Evolutionary conservation across 2,113 vertebrate species (phyloP).

Genomic region (Seriola quinqueradiata): DNA sequence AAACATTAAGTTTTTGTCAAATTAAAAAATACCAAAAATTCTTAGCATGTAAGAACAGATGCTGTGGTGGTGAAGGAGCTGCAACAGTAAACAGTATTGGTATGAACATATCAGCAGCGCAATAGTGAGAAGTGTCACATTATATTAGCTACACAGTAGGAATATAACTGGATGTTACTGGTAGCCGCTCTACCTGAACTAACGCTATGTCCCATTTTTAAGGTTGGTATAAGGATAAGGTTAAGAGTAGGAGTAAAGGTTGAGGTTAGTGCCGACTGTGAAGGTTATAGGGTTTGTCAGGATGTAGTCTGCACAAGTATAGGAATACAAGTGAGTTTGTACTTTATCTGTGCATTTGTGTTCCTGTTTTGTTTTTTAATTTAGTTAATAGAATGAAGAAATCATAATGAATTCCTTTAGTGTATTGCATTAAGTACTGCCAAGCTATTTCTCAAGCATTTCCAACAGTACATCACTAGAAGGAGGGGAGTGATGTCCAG

Average conservation of each 20-base stretch:
- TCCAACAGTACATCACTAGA: conserved; percentile 19
- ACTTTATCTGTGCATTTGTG: not conserved
- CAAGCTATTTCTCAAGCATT: not conserved
- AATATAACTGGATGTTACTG: not conserved
- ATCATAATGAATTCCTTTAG: not conserved
- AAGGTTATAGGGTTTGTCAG: not conserved
- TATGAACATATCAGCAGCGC: not conserved
- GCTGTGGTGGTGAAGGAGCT: no score
- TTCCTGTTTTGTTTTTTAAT: not conserved
- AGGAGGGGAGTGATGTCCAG: not conserved
- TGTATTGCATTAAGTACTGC: not conserved
- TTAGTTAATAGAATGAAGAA: not conserved
- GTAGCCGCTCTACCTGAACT: not conserved
- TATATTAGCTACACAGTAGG: not conserved
- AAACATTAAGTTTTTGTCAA: no score
- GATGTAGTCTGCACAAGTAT: not conserved
- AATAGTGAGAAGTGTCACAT: not conserved
- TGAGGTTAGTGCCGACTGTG: not conserved
- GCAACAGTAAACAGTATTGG: no score
- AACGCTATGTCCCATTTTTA: not conserved
- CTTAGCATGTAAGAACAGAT: no score
- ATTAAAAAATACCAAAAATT: no score
- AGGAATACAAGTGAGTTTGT: not conserved
- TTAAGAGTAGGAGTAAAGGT: not conserved
- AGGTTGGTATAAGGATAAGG: not conserved